Evolutionary conservation across 2,113 vertebrate species (phyloP).

Genomic region (Neomonachus schauinslandi): DNA sequence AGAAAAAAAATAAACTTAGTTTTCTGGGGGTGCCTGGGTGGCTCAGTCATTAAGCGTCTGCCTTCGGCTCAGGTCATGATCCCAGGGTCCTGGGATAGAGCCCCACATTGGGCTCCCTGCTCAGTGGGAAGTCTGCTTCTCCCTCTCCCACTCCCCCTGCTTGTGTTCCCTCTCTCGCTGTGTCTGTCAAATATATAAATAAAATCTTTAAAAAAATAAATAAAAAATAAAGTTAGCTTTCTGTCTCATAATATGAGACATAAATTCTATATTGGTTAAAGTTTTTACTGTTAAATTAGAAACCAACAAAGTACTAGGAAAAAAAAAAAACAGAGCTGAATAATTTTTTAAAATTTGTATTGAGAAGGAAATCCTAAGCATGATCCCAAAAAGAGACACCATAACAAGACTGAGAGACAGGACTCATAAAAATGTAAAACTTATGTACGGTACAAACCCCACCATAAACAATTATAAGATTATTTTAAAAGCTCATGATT

Average conservation of each 20-base stretch:
- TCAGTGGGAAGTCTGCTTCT: no score
- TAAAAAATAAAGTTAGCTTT: background rate
- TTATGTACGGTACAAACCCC: background rate
- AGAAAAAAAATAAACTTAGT: background rate
- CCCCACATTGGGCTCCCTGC: no score
- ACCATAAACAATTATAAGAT: slow-evolving; percentile 8
- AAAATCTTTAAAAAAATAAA: no score
- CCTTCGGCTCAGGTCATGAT: no score
- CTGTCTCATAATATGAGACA: background rate
- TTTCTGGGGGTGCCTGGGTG: background rate
- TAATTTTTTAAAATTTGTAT: slow-evolving; percentile 15
- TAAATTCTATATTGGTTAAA: slow-evolving; percentile 7
- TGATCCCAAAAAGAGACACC: background rate
- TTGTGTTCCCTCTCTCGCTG: no score
- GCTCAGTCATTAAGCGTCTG: no score
- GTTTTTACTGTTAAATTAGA: slow-evolving; percentile 17
- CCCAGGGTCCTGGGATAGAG: no score
- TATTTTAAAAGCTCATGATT: background rate
- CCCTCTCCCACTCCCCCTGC: no score
- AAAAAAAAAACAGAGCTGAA: background rate
- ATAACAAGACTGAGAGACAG: background rate
- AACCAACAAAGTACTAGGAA: background rate
- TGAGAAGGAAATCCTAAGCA: background rate
- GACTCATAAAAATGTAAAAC: background rate
- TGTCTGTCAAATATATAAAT: no score